Conservation (phyloP, 2,113 vertebrate species). For the Tragulus kanchil region DNA sequence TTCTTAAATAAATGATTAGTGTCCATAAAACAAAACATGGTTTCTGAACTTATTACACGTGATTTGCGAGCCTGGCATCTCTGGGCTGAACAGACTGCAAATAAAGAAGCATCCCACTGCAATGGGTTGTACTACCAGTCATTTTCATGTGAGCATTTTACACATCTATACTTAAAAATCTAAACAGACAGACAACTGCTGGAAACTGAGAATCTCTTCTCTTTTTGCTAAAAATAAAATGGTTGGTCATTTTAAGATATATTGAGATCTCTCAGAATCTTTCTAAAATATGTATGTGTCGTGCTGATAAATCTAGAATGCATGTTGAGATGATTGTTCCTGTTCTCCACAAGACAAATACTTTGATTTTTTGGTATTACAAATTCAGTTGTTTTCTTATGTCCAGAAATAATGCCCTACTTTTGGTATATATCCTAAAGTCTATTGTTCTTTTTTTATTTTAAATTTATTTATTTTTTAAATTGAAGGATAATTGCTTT, state of each 20-base stretch:
- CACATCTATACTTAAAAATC: neutral
- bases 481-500: too few relatives aligned
- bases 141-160: neutral
- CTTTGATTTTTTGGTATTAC: neutral
- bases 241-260: conserved; percentile 52
- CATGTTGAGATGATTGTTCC: neutral
- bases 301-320: conserved; percentile 33
- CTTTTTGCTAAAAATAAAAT: conserved; percentile 52
- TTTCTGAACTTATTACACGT: conserved; percentile 17
- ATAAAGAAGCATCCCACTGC: neutral
- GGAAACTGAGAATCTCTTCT: neutral
- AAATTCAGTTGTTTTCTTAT: conserved; percentile 22
- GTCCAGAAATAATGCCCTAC: neutral
- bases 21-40: conserved; percentile 31
- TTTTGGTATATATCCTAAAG: neutral
- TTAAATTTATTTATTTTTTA: too few relatives aligned
- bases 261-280: conserved; percentile 62
- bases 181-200: neutral
- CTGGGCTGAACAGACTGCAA: neutral
- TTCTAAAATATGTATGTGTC: conserved; percentile 15
- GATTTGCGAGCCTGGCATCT: neutral
- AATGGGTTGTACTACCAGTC: neutral
- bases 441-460: neutral
- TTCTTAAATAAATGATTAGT: conserved; percentile 78
- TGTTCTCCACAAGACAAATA: neutral